Evolutionary conservation across 2,888 invertebrate genomes (phyloP), one percentile per base, ranked within the genome.

Genomic region (Aproaerema taeniolella): DNA sequence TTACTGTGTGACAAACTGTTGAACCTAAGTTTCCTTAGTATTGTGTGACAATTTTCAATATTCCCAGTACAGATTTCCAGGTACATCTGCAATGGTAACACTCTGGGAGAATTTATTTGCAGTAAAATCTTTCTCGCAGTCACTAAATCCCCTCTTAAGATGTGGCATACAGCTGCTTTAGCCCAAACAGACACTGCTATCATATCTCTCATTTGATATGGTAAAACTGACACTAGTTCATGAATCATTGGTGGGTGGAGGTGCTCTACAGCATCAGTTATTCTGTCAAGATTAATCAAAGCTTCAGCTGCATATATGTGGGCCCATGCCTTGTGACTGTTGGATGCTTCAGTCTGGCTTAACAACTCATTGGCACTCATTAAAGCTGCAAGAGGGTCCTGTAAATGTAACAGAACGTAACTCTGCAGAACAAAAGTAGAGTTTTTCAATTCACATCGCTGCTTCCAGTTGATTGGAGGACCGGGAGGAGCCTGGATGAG

Each of bases 231-330:
- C 1, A 86, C 82, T 7, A 86, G 61, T 24, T 87, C 83, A 53
- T 87, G 85, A 32, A 94, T 89, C 71, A 91, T 90, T 35, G 92
- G 91, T 1, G 92, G 93, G 57, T 95, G 94, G 35, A 98, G 83
- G 74, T 95, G 92, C 41, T 93, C 91, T 8, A 95, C 88, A 1
- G 97, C 97, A 71, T 97, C 96, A 1, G 90, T 85, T 49, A 95
- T 91, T 75, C 91, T 90, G 64, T 97, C 95, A 64, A 95, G 80
- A 55, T 93, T 90, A 38, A 97, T 91, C 8, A 95, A 82, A 15
- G 96, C 93, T 79, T 98, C 97, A 0, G 96, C 96, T 36, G 94
- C 93, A 72, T 98, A 98, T 56, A 97, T 89, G 71, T 95, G 94
- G 0, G 92, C 96, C 58, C 97, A 87, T 53, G 95, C 89, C 70